A percentile compares a stretch with the other conserved stretches of the same genome.
Conservation (phyloP, 2,113 vertebrate species). For the Mormoops blainvillei region DNA sequence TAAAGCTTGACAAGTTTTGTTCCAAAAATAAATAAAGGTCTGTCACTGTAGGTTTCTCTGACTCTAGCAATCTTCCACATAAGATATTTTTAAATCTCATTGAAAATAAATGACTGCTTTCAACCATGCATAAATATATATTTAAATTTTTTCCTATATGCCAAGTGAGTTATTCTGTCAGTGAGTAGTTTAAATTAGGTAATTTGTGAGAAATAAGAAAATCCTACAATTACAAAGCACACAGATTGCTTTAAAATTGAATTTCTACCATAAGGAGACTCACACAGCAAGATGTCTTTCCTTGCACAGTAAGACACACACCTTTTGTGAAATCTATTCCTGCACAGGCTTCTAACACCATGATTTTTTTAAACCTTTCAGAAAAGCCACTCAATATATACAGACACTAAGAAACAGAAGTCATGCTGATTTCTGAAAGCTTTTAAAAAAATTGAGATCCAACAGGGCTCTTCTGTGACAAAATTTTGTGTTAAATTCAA, state of each 20-base stretch:
- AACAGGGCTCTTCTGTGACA: not conserved
- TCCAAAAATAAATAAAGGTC: slow-evolving; percentile 37
- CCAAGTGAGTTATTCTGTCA: not conserved
- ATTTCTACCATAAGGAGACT: not conserved
- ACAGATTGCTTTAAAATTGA: not conserved
- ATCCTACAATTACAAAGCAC: not conserved
- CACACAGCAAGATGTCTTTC: not conserved
- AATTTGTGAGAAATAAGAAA: not conserved
- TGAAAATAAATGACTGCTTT: not conserved
- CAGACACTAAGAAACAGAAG: not conserved
- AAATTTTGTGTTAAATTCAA: not conserved
- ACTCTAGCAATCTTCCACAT: not conserved
- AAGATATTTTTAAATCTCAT: not conserved
- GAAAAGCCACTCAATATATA: not conserved
- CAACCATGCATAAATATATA: not conserved
- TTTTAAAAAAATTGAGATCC: not conserved
- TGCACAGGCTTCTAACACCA: not conserved
- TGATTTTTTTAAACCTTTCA: not conserved
- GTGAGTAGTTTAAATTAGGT: not conserved
- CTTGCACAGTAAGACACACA: not conserved
- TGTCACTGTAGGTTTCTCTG: not conserved
- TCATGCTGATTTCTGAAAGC: slow-evolving; percentile 24
- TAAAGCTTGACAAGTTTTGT: not conserved
- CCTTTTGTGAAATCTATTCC: not conserved
- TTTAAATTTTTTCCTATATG: not conserved